phyloP scores from a whole-genome alignment of 1,140 invertebrate species.

The Philotrypesis tridentata region DNA sequence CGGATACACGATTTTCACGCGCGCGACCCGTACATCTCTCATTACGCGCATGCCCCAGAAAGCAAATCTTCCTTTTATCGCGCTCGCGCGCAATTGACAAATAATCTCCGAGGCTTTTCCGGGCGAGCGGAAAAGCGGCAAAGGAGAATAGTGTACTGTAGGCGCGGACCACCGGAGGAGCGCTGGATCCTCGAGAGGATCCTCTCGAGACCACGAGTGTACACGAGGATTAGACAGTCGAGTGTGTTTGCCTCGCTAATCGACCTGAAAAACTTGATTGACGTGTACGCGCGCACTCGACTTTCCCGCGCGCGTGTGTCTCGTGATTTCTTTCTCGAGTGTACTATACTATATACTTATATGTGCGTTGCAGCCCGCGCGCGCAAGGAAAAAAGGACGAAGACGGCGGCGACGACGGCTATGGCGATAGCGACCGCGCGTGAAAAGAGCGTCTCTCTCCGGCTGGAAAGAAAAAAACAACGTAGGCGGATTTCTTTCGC shows the following conservation, averaged over 20 bases:
- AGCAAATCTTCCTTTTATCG: not conserved
- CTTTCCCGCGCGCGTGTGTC: not conserved
- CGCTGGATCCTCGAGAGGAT: constrained; percentile 20
- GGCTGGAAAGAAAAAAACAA: not conserved
- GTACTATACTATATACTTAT: no score
- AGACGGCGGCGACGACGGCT: no score
- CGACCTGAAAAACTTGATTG: constrained; percentile 43
- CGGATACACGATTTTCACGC: no score
- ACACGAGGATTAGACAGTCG: constrained; percentile 31
- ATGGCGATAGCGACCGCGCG: no score
- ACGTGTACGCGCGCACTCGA: constrained; percentile 26
- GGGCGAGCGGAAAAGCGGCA: not conserved
- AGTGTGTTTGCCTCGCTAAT: constrained; percentile 46
- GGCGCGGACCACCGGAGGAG: constrained; percentile 28
- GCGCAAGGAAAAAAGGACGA: not conserved
- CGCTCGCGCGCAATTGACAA: not conserved
- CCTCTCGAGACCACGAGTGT: constrained; percentile 7
- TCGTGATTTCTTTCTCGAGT: constrained; percentile 8
- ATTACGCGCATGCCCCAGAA: not conserved
- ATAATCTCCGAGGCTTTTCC: constrained; percentile 20
- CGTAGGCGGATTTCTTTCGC: not conserved
- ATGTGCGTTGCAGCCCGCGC: not conserved
- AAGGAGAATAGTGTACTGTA: no score
- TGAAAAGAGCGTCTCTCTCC: not conserved
- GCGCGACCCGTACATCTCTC: no score